Conservation (phyloP, 2,113 vertebrate species). For the Cyprinodon brontotheroides region DNA sequence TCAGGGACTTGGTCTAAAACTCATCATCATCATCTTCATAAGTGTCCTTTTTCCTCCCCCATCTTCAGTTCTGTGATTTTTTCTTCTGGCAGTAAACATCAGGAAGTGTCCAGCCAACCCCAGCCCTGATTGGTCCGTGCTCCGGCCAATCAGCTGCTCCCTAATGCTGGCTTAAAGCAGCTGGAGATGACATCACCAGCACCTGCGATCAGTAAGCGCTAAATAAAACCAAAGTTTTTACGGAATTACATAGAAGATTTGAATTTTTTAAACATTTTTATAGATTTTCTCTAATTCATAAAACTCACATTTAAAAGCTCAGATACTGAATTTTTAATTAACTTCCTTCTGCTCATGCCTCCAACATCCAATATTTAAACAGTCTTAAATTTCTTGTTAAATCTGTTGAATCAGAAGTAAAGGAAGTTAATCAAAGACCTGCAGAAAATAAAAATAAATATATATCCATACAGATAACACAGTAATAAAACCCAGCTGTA, state of each 20-base stretch:
- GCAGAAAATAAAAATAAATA: neutral
- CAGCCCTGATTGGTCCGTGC: neutral
- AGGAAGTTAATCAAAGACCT: neutral
- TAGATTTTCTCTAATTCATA: neutral
- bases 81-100: too few species aligned
- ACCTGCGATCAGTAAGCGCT: neutral
- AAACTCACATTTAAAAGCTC: neutral
- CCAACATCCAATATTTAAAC: neutral
- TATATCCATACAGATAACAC: neutral
- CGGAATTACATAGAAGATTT: neutral
- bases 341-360: neutral
- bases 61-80: neutral
- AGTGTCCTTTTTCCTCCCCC: neutral
- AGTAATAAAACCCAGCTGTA: conserved; percentile 24
- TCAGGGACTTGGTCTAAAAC: too few species aligned
- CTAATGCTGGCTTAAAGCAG: neutral
- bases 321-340: neutral
- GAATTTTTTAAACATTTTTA: neutral
- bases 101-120: neutral
- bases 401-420: neutral
- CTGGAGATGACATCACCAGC: neutral
- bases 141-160: neutral
- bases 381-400: neutral
- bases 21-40: too few species aligned
- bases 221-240: neutral